Evolutionary conservation across 2,113 vertebrate genomes (phyloP), one percentile per base, ranked within the genome.

Genomic region (Pseudorectes ferrugineus): DNA sequence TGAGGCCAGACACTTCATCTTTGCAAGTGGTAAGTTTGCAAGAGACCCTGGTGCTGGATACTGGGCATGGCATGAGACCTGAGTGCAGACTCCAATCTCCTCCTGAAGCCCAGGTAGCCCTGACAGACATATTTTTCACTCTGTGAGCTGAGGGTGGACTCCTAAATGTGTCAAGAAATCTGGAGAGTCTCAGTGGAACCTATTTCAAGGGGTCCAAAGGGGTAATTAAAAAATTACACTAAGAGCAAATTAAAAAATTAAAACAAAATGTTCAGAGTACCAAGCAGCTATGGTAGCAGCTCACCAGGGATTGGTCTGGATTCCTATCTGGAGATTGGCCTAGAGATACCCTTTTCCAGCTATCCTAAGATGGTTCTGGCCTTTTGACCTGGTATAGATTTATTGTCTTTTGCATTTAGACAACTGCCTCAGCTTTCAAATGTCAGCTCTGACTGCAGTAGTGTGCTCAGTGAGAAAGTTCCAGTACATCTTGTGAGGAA

Each of bases 371-470:
- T 83, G 16, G 0, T 88, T 80, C 67, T 86, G 48, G n/a, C 26
- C 55, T 94, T 93, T 86, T 90, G 90, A 70, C 90, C 83, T 77
- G 31, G 6, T 85, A 77, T 67, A 33, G 85, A 67, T 93, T 88
- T 94, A 58, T 38, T 87, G 65, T 48, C 71, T 85, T 85, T 80
- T 66, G 40, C 71, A 48, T 90, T 96, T 89, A 83, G 85, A 80
- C 55, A 93, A 43, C 33, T 76, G 43, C 16, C 28, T 88, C 6
- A 1, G 35, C 72, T 94, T 83, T 92, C 74, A 83, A 68, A 88
- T 90, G 35, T 88, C 89, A 93, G 20, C 51, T 73, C 36, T 92
- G 92, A 28, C 36, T 88, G 25, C 57, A 77, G 16, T 80, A n/a
- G 48, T 76, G 46, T 80, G 24, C 46, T 83, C 18, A 40, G 45